Conservation (phyloP, 2,888 invertebrate genomes). For the Drosophila prostipennis region DNA sequence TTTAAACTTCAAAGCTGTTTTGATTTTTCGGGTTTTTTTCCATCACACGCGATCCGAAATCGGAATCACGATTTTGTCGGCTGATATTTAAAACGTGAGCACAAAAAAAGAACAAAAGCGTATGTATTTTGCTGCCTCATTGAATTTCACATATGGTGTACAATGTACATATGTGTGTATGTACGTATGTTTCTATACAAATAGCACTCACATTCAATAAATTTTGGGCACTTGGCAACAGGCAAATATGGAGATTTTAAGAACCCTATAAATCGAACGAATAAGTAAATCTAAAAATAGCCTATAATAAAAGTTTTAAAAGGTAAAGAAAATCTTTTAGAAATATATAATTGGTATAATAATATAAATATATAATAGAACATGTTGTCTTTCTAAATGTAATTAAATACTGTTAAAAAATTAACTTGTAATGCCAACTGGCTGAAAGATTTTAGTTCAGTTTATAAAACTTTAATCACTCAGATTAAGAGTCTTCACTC, state of each 20-base stretch:
- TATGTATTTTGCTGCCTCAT: constrained; percentile 20
- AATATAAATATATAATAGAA: too few relatives aligned
- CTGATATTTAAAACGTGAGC: constrained; percentile 57
- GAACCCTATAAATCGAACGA: neutral
- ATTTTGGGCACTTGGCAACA: constrained; percentile 26
- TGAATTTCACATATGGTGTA: constrained; percentile 19
- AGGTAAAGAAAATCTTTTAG: too few relatives aligned
- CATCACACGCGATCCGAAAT: constrained; percentile 22
- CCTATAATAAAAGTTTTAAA: too few relatives aligned
- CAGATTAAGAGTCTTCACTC: too few relatives aligned
- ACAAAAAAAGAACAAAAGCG: constrained; percentile 18
- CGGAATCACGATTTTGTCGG: constrained; percentile 46
- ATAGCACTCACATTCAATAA: constrained; percentile 23
- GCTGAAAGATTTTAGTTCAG: too few relatives aligned
- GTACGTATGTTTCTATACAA: neutral
- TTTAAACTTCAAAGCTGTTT: constrained; percentile 6
- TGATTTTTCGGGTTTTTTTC: constrained; percentile 30
- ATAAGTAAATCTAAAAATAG: too few relatives aligned
- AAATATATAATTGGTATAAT: too few relatives aligned
- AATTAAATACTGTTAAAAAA: too few relatives aligned
- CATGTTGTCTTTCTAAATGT: too few relatives aligned
- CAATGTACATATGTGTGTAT: neutral
- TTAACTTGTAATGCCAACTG: too few relatives aligned
- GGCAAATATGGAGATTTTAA: neutral
- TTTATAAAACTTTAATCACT: too few relatives aligned